Base-by-base conservation (phyloP, 2,113 vertebrate species). In the Jacana jacana region DNA sequence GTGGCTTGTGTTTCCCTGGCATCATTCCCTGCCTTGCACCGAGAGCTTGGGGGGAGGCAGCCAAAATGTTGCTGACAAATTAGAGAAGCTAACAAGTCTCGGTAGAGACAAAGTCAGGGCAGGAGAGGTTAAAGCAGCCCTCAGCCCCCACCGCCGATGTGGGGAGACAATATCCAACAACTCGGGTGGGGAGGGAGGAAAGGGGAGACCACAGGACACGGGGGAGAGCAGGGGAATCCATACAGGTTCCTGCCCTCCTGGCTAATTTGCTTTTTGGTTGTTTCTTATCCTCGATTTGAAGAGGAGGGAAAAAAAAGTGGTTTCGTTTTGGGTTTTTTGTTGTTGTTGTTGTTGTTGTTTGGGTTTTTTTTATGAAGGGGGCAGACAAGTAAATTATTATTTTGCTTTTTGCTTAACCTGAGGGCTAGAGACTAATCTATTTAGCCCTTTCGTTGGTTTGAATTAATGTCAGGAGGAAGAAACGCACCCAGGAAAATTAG, bases 401-500 rank as follows among this genome's bases (percentile, higher is more conserved):
- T 97, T 91, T 93, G 31, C 19, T 69, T 83, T 20, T 69, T 84
- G 37, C 40, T 58, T 92, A 37, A 73, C 65, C 91, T 63, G 28
- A 84, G 55, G 40, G 77, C 73, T 93, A 86, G 46, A 71, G 63
- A 84, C 58, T 68, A 86, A 90, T 70, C 65, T 93, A 9, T 91
- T 86, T 79, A 81, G 91, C 73, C 48, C 46, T 88, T 94, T 81
- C 48, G 5, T 63, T 94, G 48, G 17, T 84, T 81, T 91, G 63
- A 89, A 81, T 79, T 79, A 72, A 91, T 58, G 80, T 65, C 86
- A 92, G 69, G n/a, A 86, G 82, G 83, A 84, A 95, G 83, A 96
- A 96, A 89, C 2, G 2, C 70, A 79, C 93, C 17, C 35, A 4
- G 30, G 95, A 91, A 96, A 91, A 95, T 94, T 87, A 94, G 91